These are phyloP conservation scores for Callyntrura sp. DNA, from an alignment of 2,888 invertebrate species.

Conservation along the genomic window DNA sequence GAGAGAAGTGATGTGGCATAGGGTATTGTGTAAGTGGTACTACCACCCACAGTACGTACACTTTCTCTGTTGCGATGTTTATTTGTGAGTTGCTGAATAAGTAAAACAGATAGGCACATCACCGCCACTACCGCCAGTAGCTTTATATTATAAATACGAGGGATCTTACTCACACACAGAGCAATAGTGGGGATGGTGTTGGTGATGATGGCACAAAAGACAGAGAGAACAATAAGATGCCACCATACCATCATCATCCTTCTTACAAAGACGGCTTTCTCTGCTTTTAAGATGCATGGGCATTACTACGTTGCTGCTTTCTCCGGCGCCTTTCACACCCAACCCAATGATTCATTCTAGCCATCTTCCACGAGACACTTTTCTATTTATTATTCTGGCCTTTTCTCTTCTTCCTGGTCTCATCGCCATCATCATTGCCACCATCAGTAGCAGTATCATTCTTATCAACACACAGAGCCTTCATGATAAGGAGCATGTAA, in stretches of 20 bases:
- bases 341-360: slow-evolving; percentile 72
- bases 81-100: slow-evolving; percentile 37
- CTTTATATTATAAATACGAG: too few relatives aligned
- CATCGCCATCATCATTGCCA: slow-evolving; percentile 55
- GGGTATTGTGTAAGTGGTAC: not conserved
- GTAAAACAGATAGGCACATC: slow-evolving; percentile 43
- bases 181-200: too few relatives aligned
- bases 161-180: too few relatives aligned
- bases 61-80: not conserved
- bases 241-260: slow-evolving; percentile 2
- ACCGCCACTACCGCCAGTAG: not conserved
- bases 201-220: too few relatives aligned
- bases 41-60: too few relatives aligned
- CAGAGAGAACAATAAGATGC: too few relatives aligned
- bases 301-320: not conserved
- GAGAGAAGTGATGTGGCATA: not conserved
- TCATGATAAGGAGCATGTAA: slow-evolving; percentile 64
- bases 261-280: too few relatives aligned
- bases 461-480: slow-evolving; percentile 14
- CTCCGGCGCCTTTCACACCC: slow-evolving; percentile 47
- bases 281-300: not conserved
- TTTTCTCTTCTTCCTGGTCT: slow-evolving; percentile 44
- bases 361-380: slow-evolving; percentile 73
- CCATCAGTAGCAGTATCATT: slow-evolving; percentile 28
- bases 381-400: slow-evolving; percentile 77